Base-by-base conservation (phyloP, 2,797 vertebrate genomes). In the Hoplostethus atlanticus region DNA sequence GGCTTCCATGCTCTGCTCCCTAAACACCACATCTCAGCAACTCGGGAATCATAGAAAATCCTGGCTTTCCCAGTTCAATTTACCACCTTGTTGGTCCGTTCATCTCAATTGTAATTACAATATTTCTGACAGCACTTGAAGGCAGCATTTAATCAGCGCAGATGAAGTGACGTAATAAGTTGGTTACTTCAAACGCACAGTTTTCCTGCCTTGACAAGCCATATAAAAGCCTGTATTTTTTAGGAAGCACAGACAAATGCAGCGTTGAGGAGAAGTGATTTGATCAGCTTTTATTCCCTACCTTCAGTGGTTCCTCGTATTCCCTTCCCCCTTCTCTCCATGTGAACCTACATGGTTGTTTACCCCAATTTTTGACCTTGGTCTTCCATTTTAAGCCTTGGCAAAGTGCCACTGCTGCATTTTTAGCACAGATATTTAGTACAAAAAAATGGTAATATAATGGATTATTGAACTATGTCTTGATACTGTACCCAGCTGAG, bases 371-470 rank as follows among this genome's bases (percentile, higher is more conserved):
- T 65, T 42, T 59, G 51, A 89, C 80, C 83, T 82, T 86, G 64
- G 84, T 91, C 86, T 92, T 92, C 87, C 89, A 88, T 56, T 84
- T 75, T 5, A 44, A 83, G 73, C 62, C 28, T 28, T n/a, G 1
- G 9, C 67, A 64, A 91, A 85, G 76, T 84, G 77, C 79, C 79
- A 66, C 63, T 40, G 28, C 47, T 85, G 68, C 77, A 55, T 79
- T 80, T 69, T 65, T 36, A 50, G 44, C 57, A 64, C 25, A 62
- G 53, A 30, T 21, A 64, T 74, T 65, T 79, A 76, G 25, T 74
- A 64, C 64, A 48, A 34, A 48, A 34, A 64, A 11, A 15, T 3
- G 1, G 36, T 52, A 53, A 67, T 57, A 54, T 64, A 47, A 42
- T 64, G 54, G 42, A 34, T 57, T 47, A 60, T 42, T 48, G 3